phyloP scores from a whole-genome alignment of 2,797 vertebrate species.

The Potorous gilbertii region DNA sequence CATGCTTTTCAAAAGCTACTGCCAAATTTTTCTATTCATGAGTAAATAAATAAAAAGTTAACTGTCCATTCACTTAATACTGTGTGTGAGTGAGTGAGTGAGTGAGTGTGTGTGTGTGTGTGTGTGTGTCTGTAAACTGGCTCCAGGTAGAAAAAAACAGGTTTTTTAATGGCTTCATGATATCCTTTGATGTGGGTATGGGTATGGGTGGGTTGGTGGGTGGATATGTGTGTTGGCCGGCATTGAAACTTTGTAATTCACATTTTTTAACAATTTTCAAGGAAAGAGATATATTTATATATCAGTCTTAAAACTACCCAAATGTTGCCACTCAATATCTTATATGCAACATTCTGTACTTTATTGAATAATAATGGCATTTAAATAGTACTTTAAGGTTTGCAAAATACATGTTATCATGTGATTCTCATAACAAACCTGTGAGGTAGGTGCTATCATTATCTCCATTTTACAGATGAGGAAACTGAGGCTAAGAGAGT shows the following conservation, averaged over 20 bases:
- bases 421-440: background rate
- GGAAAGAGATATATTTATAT: background rate
- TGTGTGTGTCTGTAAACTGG: background rate
- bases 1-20: background rate
- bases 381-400: background rate
- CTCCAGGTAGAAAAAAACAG: background rate
- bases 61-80: background rate
- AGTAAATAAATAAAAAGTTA: background rate
- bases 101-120: background rate
- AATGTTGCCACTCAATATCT: background rate
- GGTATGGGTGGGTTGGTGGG: background rate
- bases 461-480: background rate
- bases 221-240: background rate
- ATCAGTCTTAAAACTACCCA: background rate
- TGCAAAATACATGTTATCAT: background rate
- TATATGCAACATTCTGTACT: background rate
- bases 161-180: background rate
- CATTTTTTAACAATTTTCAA: background rate
- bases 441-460: background rate
- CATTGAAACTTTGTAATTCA: background rate
- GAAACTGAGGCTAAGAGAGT: background rate
- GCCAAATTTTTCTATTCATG: background rate
- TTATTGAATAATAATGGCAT: background rate
- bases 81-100: background rate
- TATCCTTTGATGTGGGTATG: background rate